Evolutionary conservation across 2,797 vertebrate genomes (phyloP).

Genomic region (Novumbra hubbsi): DNA sequence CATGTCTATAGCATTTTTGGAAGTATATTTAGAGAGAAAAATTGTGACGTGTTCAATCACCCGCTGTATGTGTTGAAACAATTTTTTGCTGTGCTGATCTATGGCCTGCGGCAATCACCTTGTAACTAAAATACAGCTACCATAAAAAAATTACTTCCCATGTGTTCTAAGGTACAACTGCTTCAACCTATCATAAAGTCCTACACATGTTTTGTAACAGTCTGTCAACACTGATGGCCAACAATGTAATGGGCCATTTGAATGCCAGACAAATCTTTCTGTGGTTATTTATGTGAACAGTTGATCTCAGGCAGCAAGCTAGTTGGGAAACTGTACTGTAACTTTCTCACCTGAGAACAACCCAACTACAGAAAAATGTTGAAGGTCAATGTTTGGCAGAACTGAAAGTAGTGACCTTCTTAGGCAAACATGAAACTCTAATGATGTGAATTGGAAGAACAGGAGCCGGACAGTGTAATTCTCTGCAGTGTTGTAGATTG

Average conservation of each 20-base stretch:
- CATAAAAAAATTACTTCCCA: too few relatives aligned
- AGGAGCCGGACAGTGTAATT: neutral
- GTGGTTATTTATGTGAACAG: slow-evolving; percentile 44
- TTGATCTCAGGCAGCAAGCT: slow-evolving; percentile 36
- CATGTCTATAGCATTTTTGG: too few relatives aligned
- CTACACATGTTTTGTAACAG: neutral
- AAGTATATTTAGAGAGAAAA: too few relatives aligned
- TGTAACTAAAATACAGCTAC: too few relatives aligned
- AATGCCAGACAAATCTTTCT: slow-evolving; percentile 36
- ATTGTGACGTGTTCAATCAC: too few relatives aligned
- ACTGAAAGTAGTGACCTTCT: slow-evolving; percentile 21
- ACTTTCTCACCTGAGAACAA: slow-evolving; percentile 29
- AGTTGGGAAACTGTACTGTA: slow-evolving; percentile 17
- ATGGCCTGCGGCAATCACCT: too few relatives aligned
- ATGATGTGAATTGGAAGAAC: slow-evolving; percentile 1
- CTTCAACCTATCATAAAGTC: neutral
- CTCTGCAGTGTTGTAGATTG: neutral
- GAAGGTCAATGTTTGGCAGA: slow-evolving; percentile 36
- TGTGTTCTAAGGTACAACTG: neutral
- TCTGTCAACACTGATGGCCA: slow-evolving; percentile 32
- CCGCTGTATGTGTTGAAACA: too few relatives aligned
- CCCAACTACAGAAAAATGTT: slow-evolving; percentile 31
- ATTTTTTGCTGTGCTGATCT: too few relatives aligned
- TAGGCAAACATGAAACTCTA: slow-evolving; percentile 6
- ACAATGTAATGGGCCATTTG: slow-evolving; percentile 19